Base-by-base conservation (phyloP, 2,113 vertebrate genomes). In the Microtus pennsylvanicus region DNA sequence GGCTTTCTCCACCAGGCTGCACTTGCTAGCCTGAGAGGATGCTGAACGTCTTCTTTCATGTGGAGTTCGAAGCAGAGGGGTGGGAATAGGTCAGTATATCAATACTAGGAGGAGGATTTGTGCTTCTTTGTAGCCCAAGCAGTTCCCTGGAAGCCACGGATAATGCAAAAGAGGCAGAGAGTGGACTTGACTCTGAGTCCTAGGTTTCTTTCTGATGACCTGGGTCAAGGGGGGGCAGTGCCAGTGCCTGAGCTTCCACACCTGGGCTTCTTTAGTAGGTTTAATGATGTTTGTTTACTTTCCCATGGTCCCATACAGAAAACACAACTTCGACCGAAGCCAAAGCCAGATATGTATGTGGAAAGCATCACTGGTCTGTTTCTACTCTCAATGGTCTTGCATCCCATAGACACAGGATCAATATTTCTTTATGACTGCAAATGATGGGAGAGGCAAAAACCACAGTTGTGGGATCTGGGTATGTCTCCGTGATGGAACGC, bases 51-150 rank as follows among this genome's bases (percentile, higher is more conserved):
- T 74, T 58, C 12, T 83, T 90, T 87, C 70, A 91, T 13, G 26
- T 58, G 77, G 78, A 90, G 90, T 95, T 92, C 95, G 90, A 94
- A 93, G 75, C 28, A 88, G 33, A 14, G 13, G 45, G 65, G 89
- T 80, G 26, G 52, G 47, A 61, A 76, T 85, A 76, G 93, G 70
- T 72, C 75, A 90, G 65, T 19, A 26, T 83, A 58, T 89, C 86
- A 92, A 76, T 77, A 72, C 69, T 74, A 61, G 4, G 50, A 88
- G 47, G 65, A 88, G 47, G 65, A 11, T 95, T 94, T 65, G 17
- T 80, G 69, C 47, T 70, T 93, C 70, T 95, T 97, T 96, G 91
- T 70, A n/a, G 55, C 30, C 61, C 10, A 21, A 80, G 93, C 17
- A 90, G 33, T 58, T 88, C 33, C 33, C 65, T 90, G 58, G 50